Base-by-base conservation (phyloP, 2,797 vertebrate species). In the Hippocampus kuda region DNA sequence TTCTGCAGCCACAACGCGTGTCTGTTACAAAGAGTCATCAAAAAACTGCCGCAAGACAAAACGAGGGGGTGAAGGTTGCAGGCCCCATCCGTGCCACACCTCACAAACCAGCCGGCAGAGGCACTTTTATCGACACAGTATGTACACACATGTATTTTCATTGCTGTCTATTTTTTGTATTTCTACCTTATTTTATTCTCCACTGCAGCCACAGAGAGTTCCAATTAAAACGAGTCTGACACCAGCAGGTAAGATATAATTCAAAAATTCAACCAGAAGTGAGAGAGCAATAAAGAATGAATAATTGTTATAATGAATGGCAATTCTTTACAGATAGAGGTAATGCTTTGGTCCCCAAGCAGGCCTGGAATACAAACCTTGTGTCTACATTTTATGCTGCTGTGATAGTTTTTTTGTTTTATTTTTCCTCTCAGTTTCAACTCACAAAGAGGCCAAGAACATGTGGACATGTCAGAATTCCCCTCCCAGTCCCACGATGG, bases 121-220 rank as follows among this genome's bases (percentile, higher is more conserved):
- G 62, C 64, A 88, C 86, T 41, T 90, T 90, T 13, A 69, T 89
- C 70, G 89, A 84, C 83, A 84, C 83, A 20, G 91, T 91, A 74
- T 68, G 75, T 59, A 24, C 2, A 48, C 6, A 12, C 20, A 18
- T 20, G 18, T 51, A 22, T 51, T 51, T 51, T 20, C 16, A 41
- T 68, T n/a, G 9, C 11, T 16, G 9, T 34, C 8, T 41, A 51
- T 53, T 30, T 22, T 27, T 18, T 56, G 10, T 1, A 4, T 13
- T 11, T 44, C 44, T 56, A 51, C 10, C 54, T 54, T 1, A 44
- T 59, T 44, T 57, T 18, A 24, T 44, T 60, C 48, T 11, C 2
- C 61, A 74, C 54, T 46, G 18, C 74, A 93, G 90, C 87, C 90
- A 76, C 90, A 86, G 74, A 88, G 92, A 83, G 89, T 93, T 2